Percentiles rank a stretch among this genome's conserved stretches.
These are phyloP conservation scores for Agrilus cyanescens DNA, from an alignment of 2,888 invertebrate species.

Conservation along the genomic window DNA sequence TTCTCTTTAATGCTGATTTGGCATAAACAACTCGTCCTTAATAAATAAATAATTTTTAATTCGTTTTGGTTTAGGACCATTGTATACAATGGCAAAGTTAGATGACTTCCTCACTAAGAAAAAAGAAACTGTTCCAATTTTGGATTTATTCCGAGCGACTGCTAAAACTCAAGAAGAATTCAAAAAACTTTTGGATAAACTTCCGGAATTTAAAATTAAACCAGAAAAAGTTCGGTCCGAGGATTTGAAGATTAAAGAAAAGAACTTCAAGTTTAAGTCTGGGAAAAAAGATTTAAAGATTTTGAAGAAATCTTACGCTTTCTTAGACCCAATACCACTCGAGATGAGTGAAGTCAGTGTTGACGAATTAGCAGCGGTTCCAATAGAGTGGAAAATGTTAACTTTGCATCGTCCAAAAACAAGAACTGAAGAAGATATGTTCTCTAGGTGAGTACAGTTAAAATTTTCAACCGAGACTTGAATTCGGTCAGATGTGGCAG, in stretches of 20 bases:
- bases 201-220: conserved; percentile 82
- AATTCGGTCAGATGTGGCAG: too few relatives aligned
- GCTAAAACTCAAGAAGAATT: conserved; percentile 74
- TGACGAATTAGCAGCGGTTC: conserved; percentile 68
- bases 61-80: conserved; percentile 8
- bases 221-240: conserved; percentile 72
- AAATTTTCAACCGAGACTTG: too few relatives aligned
- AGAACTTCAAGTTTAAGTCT: conserved; percentile 61
- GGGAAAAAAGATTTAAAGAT: conserved; percentile 58
- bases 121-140: conserved; percentile 70
- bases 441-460: conserved; percentile 57
- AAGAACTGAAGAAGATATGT: conserved; percentile 77
- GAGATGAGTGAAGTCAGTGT: conserved; percentile 69
- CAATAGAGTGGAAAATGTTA: conserved; percentile 89
- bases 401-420: conserved; percentile 76
- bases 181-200: conserved; percentile 68
- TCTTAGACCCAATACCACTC: conserved; percentile 67
- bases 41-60: conserved; percentile 6
- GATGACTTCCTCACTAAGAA: conserved; percentile 78
- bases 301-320: conserved; percentile 50
- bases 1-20: too few relatives aligned
- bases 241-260: conserved; percentile 65
- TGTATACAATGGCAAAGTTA: conserved; percentile 47
- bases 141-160: conserved; percentile 71
- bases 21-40: background rate